Evolutionary conservation across 2,888 invertebrate genomes (phyloP).

Genomic region (Athripsodes cinereus): DNA sequence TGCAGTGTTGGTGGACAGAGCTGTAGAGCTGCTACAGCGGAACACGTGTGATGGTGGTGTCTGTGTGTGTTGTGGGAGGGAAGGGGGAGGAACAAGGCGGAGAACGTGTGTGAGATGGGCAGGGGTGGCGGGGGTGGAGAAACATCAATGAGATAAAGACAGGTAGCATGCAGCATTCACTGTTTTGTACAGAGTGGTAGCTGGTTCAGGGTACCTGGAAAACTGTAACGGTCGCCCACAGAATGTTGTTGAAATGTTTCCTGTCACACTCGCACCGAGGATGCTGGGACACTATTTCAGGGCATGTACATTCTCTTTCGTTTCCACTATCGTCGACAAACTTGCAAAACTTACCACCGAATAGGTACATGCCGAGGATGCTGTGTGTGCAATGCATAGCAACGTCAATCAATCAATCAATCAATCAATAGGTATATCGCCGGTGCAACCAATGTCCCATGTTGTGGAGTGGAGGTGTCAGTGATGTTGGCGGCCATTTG

Average conservation of each 20-base stretch:
- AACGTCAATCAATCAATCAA: slow-evolving; percentile 7
- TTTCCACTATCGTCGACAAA: slow-evolving; percentile 78
- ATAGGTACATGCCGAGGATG: slow-evolving; percentile 99
- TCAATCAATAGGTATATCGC: slow-evolving; percentile 12
- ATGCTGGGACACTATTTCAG: slow-evolving; percentile 83
- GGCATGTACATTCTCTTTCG: slow-evolving; percentile 88
- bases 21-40: no score
- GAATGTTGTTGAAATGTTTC: slow-evolving; percentile 98
- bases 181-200: background rate
- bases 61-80: no score
- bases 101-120: no score
- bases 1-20: no score
- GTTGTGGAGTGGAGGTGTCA: slow-evolving; percentile 1
- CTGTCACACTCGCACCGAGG: slow-evolving; percentile 93
- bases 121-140: background rate
- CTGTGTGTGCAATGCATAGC: slow-evolving; percentile 51
- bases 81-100: no score
- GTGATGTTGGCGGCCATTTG: slow-evolving; percentile 13
- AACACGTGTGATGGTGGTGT: no score
- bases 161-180: slow-evolving; percentile 1
- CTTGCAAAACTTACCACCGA: slow-evolving; percentile 99
- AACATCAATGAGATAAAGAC: background rate
- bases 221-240: slow-evolving; percentile 95
- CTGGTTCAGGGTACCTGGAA: slow-evolving; percentile 76
- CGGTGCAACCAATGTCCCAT: slow-evolving; percentile 4